phyloP scores from a whole-genome alignment of 2,888 invertebrate species.

The Calameuta pallipes region DNA sequence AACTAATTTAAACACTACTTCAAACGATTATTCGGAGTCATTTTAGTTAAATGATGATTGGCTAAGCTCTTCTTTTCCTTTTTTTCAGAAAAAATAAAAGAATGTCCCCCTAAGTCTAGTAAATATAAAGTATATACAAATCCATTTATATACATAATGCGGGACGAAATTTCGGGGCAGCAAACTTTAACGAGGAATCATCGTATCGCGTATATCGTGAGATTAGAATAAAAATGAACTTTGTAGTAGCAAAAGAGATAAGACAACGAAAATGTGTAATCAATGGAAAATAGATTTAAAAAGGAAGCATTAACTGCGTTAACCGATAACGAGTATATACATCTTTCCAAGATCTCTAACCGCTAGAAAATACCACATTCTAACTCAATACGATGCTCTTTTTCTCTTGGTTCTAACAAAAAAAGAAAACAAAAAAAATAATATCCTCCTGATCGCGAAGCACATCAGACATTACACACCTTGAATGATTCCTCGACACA shows the following conservation, averaged over 20 bases:
- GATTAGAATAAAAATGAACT: neutral
- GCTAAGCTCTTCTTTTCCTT: neutral
- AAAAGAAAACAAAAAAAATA: constrained; percentile 21
- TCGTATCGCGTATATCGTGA: neutral
- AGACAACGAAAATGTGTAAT: constrained; percentile 21
- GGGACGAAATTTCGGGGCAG: neutral
- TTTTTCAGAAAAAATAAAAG: too few relatives aligned
- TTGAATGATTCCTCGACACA: constrained; percentile 9
- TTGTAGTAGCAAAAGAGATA: too few relatives aligned
- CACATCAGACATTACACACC: neutral
- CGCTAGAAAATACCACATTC: constrained; percentile 36
- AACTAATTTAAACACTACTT: neutral
- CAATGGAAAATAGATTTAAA: neutral
- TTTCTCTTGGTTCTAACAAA: constrained; percentile 27
- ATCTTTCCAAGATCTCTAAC: constrained; percentile 25
- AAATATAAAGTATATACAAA: constrained; percentile 3
- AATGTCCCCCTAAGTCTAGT: neutral
- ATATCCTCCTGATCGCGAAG: neutral
- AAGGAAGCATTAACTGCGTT: neutral
- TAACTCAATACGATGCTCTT: constrained; percentile 35
- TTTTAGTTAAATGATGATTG: neutral
- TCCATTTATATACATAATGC: constrained; percentile 7
- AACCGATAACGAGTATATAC: neutral
- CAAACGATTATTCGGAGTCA: neutral
- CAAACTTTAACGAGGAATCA: neutral